Evolutionary conservation across 2,113 vertebrate species (phyloP), one percentile per base, ranked within the genome.

Genomic region (Ammodytes marinus): DNA sequence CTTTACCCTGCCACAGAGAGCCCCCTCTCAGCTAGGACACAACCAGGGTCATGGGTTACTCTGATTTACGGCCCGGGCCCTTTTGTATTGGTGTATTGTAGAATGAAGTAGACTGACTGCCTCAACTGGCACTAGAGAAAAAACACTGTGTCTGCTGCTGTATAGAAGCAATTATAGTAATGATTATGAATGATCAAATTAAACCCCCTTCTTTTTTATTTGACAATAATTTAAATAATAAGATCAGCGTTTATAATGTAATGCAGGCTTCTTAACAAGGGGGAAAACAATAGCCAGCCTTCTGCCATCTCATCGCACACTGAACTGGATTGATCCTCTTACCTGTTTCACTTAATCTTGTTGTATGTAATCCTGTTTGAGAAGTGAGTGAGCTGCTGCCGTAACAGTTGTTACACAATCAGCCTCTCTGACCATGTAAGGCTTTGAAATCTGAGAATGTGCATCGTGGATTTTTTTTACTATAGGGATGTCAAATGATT

Each of bases 321-420:
- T 88, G 76, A 67, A 84, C 79, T 87, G 10, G 72, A 81, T 52
- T 86, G 83, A 93, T 91, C 91, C 92, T 90, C 88, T 93, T 92
- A 93, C 92, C 91, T 94, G 89, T 87, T 79, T 80, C 85, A 19
- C 17, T 82, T 91, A 91, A 93, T 93, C 91, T 88, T 80, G 85
- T 87, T 85, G 88, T 78, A 74, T 91, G 68, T 93, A 93, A 92
- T 93, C 91, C 89, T 37, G 50, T 79, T 19, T 84, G 75, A 77
- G 71, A 78, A 76, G 82, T 77, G 84, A 90, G 80, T 27, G 27
- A 27, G 27, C 27, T 27, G 27, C 27, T 27, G 27, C 80, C 84
- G 86, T 71, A 89, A 89, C 84, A 84, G 81, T 89, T 86, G 79
- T 89, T 86, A 73, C 83, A 88, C 87, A 90, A 89, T 91, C 83